These are phyloP conservation scores for Catonia carolina DNA, from an alignment of 2,888 invertebrate genomes.

Conservation along the genomic window DNA sequence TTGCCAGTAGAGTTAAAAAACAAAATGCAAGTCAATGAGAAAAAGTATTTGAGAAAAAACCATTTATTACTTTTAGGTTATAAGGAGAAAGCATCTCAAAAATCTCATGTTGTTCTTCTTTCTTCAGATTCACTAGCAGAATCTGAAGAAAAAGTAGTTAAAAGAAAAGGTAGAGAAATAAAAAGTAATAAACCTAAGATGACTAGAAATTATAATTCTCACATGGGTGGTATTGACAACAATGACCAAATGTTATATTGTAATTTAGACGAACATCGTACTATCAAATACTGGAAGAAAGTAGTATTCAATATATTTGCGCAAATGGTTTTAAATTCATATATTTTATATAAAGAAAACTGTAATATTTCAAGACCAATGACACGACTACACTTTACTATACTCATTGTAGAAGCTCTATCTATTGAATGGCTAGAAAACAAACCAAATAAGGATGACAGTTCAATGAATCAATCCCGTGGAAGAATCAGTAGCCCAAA, in stretches of 20 bases:
- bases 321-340: constrained; percentile 19
- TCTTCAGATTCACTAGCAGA: constrained; percentile 8
- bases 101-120: constrained; percentile 15
- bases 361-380: no score
- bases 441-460: no score
- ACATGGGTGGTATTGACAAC: constrained; percentile 19
- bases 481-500: no score
- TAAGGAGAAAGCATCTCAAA: constrained; percentile 12
- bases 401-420: no score
- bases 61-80: constrained; percentile 15
- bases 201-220: constrained; percentile 8
- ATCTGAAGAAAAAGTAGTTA: not conserved
- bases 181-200: constrained; percentile 18
- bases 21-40: constrained; percentile 11
- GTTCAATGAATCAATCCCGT: no score
- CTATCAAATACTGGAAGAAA: constrained; percentile 15
- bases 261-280: constrained; percentile 12
- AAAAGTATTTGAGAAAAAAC: constrained; percentile 20
- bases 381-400: no score
- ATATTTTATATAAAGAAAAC: constrained; percentile 9
- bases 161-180: not conserved
- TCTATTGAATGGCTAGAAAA: no score
- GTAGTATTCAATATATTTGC: constrained; percentile 14
- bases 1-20: constrained; percentile 13
- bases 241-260: constrained; percentile 19